Percentiles rank a stretch among this genome's conserved stretches.
phyloP scores from a whole-genome alignment of 92 coral and sea anemone species.

The Hydrozoanthus gracilis region DNA sequence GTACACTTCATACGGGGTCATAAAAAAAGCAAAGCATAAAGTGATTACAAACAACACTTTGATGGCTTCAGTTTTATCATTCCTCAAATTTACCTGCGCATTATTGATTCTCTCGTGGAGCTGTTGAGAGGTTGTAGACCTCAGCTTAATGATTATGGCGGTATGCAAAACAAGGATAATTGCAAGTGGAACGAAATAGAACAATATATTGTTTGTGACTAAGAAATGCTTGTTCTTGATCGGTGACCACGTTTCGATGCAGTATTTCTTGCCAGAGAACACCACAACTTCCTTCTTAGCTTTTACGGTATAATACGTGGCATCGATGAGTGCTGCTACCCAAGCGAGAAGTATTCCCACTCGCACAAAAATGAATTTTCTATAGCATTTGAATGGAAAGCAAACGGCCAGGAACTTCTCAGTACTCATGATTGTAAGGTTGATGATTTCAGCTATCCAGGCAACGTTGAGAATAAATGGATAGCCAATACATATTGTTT shows the following conservation, averaged over 20 bases:
- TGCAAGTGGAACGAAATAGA: conserved; percentile 23
- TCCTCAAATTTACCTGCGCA: neutral
- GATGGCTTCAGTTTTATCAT: neutral
- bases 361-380: conserved; percentile 27
- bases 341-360: conserved; percentile 32
- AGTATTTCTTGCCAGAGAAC: neutral
- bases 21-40: conserved; percentile 28
- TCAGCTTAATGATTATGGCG: conserved; percentile 22
- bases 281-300: conserved; percentile 5
- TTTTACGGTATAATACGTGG: neutral
- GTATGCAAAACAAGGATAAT: conserved; percentile 5
- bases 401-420: conserved; percentile 41
- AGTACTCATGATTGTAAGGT: conserved; percentile 24
- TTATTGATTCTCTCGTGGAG: neutral
- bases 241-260: conserved; percentile 19
- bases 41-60: conserved; percentile 21
- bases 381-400: conserved; percentile 20
- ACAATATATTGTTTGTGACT: neutral
- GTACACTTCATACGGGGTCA: conserved; percentile 30
- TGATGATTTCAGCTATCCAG: conserved; percentile 25
- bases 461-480: conserved; percentile 39
- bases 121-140: neutral
- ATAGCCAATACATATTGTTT: conserved; percentile 2
- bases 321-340: neutral
- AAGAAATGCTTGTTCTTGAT: conserved; percentile 10